A percentile compares a stretch with the other conserved stretches of the same genome.
These are phyloP conservation scores for Archaeoteleia sp. DNA, from an alignment of 2,888 invertebrate species.

Conservation along the genomic window DNA sequence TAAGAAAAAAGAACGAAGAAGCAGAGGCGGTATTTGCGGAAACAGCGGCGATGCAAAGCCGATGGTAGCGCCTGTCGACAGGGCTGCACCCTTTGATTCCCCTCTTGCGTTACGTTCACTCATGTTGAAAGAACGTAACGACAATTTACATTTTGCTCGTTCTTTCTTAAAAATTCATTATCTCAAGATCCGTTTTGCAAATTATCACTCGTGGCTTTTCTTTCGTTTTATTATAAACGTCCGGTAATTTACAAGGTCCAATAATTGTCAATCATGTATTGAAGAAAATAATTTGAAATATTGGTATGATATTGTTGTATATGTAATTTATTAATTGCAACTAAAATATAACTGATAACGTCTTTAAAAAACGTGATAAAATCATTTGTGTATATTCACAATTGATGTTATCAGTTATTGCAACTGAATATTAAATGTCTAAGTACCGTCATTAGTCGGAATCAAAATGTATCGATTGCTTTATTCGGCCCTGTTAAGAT, in stretches of 20 bases:
- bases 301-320: no score
- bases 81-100: constrained; percentile 42
- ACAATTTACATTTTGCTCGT: constrained; percentile 33
- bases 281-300: no score
- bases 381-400: no score
- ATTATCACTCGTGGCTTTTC: constrained; percentile 30
- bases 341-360: no score
- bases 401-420: background rate
- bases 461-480: constrained; percentile 35
- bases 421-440: constrained; percentile 40
- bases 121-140: constrained; percentile 27
- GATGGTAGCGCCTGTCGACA: constrained; percentile 37
- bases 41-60: constrained; percentile 27
- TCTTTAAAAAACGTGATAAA: no score
- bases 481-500: constrained; percentile 24
- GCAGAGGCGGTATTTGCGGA: constrained; percentile 41
- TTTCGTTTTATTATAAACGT: no score
- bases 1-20: constrained; percentile 25
- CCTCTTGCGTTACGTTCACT: constrained; percentile 22
- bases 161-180: constrained; percentile 19
- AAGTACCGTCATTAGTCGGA: constrained; percentile 38
- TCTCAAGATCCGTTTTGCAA: constrained; percentile 13
- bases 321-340: no score
- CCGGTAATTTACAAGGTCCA: no score
- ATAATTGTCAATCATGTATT: no score